These are phyloP conservation scores for Apomyelois bistriatella DNA, from an alignment of 2,888 invertebrate species.

Conservation along the genomic window DNA sequence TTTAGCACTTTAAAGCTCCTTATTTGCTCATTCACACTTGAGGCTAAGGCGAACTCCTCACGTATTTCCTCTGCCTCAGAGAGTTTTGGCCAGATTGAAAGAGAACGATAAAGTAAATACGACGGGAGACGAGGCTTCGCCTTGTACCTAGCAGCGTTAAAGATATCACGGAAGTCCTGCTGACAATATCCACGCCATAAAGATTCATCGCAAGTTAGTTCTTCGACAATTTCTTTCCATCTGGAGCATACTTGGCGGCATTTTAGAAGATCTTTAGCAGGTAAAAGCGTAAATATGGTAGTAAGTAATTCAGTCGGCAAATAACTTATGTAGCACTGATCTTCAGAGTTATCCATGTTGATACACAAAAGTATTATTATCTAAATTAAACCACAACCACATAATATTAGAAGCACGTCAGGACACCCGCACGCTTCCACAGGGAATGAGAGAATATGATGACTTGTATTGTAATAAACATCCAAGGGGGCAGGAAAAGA, in stretches of 20 bases:
- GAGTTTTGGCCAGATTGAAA: constrained; percentile 51
- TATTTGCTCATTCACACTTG: constrained; percentile 41
- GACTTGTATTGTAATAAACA: too few relatives aligned
- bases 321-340: neutral
- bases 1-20: constrained; percentile 39
- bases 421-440: too few relatives aligned
- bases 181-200: constrained; percentile 47
- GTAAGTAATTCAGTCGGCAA: constrained; percentile 49
- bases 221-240: constrained; percentile 54
- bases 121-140: constrained; percentile 33
- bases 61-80: constrained; percentile 33
- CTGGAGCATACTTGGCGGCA: constrained; percentile 49
- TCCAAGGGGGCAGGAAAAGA: too few relatives aligned
- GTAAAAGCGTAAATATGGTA: constrained; percentile 42
- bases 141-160: constrained; percentile 36
- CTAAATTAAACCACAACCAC: too few relatives aligned
- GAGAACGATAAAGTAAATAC: constrained; percentile 52
- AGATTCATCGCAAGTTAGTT: constrained; percentile 31
- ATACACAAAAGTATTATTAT: neutral
- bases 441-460: too few relatives aligned
- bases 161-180: constrained; percentile 38
- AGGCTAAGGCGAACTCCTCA: constrained; percentile 54
- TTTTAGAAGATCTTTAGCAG: constrained; percentile 40
- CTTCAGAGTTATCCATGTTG: neutral
- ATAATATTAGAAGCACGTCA: too few relatives aligned